These are phyloP conservation scores for Bujurquina vittata DNA, from an alignment of 2,113 vertebrate genomes.

Conservation along the genomic window DNA sequence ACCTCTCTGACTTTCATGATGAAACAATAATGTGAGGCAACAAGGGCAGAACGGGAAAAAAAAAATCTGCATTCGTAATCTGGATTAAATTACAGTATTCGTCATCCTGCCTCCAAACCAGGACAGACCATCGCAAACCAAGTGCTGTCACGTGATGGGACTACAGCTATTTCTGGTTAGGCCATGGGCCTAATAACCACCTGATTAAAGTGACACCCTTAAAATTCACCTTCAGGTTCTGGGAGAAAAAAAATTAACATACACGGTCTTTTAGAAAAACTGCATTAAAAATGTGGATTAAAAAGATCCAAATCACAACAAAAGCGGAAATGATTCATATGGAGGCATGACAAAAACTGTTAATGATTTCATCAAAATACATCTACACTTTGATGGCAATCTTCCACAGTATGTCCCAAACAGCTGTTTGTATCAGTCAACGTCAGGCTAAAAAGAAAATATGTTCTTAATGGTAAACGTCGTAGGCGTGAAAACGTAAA, in stretches of 20 bases:
- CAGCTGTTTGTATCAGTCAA: neutral
- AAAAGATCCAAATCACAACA: neutral
- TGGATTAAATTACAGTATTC: conserved; percentile 74
- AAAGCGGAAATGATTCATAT: neutral
- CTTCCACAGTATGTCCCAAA: neutral
- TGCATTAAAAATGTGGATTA: neutral
- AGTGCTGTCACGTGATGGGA: neutral
- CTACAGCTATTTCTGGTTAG: neutral
- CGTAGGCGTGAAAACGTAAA: too few relatives aligned
- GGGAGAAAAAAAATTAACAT: neutral
- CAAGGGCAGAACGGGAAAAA: conserved; percentile 54
- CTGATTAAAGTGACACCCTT: neutral
- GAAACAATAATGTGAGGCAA: conserved; percentile 54
- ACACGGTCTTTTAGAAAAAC: neutral
- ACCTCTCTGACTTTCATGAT: conserved; percentile 34
- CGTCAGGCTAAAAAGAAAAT: neutral
- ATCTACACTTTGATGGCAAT: neutral
- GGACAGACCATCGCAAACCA: conserved; percentile 26
- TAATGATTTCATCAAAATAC: neutral
- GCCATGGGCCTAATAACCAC: neutral
- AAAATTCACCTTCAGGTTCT: neutral
- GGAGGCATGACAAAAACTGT: neutral
- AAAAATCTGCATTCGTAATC: conserved; percentile 63
- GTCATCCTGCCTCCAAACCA: conserved; percentile 49
- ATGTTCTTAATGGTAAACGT: neutral